phyloP scores from a whole-genome alignment of 1,140 invertebrate genomes.

The Drosophila ercepeae region DNA sequence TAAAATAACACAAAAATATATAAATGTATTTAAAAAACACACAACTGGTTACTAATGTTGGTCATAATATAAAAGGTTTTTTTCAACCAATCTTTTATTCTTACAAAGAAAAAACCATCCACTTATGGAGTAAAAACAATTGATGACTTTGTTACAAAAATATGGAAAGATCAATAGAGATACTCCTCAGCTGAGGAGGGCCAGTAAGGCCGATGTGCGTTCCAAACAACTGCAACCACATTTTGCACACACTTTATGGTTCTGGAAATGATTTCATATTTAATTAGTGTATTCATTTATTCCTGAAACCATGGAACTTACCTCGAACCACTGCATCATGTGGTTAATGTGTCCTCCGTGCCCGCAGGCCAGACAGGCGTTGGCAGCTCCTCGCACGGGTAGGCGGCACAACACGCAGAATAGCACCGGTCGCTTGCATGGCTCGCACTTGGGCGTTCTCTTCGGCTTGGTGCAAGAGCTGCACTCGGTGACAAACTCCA shows the following conservation, averaged over 20 bases:
- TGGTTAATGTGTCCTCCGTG: constrained; percentile 96
- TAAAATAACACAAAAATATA: constrained; percentile 32
- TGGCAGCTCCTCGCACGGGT: constrained; percentile 92
- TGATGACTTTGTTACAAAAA: not conserved
- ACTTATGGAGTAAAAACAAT: constrained; percentile 38
- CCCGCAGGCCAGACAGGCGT: constrained; percentile 93
- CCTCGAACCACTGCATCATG: constrained; percentile 91
- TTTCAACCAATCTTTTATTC: not conserved
- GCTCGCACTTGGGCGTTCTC: constrained; percentile 86
- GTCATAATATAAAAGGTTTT: not conserved
- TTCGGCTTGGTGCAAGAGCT: constrained; percentile 87
- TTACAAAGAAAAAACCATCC: constrained; percentile 45
- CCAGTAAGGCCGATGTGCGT: constrained; percentile 84
- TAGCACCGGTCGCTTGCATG: constrained; percentile 89
- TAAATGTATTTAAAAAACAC: constrained; percentile 54
- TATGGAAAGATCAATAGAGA: not conserved
- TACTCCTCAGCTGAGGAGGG: constrained; percentile 56
- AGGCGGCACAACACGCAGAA: constrained; percentile 93
- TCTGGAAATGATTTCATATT: constrained; percentile 62
- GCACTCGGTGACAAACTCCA: constrained; percentile 92
- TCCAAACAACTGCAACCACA: constrained; percentile 95
- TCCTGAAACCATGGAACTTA: constrained; percentile 39
- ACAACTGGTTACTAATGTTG: not conserved
- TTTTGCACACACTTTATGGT: constrained; percentile 86
- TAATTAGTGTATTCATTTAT: not conserved